Evolutionary conservation across 2,888 invertebrate species (phyloP), one percentile per base, ranked within the genome.

Genomic region (Lobophora halterata): DNA sequence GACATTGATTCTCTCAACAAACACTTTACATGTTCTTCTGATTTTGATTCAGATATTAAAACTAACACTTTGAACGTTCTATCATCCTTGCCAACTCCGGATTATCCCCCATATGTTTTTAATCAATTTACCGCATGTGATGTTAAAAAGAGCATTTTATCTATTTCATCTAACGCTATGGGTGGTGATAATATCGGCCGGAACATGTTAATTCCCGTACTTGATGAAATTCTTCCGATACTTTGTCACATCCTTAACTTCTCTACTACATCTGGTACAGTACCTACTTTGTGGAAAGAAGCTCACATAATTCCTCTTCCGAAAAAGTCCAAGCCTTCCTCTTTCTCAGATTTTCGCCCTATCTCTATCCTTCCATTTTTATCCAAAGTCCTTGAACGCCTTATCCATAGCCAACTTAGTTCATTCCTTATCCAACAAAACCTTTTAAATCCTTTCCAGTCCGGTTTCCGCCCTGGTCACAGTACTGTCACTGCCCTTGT

Each of bases 91-190:
- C 31, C 31, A 2, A 31, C 31, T 20, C 23, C 31, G 4, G 10
- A 21, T 9, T 16, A 21, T n/a, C n/a, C n/a, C n/a, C n/a, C n/a
- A n/a, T n/a, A n/a, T n/a, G n/a, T n/a, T n/a, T n/a, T n/a, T n/a
- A 10, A 6, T 10, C 17, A 27, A 17, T 27, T 27, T n/a, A 14
- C 27, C 23, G 16, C 13, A 7, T 20, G 31, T 31, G 31, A 31
- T 23, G 31, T 31, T 23, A 31, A 31, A 23, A 23, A 31, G 10
- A 21, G 16, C 21, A 31, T 31, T 2, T 8, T 8, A 2, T 21
- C 23, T 13, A 5, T 30, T 23, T 9, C 23, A 2, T 23, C 23
- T 4, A 23, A 23, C 9, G 23, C 23, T 5, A 9, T 23, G 5
- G 23, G 23, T 9, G 10, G 23, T 23, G 23, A 23, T 9, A 8